phyloP scores from a whole-genome alignment of 2,113 vertebrate species.

The Ornithorhynchus anatinus region DNA sequence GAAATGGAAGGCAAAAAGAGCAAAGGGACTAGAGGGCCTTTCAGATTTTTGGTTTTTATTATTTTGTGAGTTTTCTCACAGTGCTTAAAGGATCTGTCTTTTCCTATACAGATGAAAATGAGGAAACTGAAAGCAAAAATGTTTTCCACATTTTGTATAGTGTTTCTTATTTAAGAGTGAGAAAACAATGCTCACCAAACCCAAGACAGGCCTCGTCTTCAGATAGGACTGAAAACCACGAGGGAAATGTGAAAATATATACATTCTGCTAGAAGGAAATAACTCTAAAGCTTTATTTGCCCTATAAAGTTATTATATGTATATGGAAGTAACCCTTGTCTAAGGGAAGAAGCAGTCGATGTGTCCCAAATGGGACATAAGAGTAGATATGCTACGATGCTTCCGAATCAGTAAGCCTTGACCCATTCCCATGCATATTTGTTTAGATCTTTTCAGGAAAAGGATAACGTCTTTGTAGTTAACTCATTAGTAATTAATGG shows the following conservation, averaged over 20 bases:
- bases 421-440: too few relatives aligned
- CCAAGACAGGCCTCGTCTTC: background rate
- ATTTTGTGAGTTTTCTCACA: slow-evolving; percentile 3
- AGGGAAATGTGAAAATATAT: slow-evolving; percentile 25
- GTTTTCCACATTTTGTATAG: slow-evolving; percentile 35
- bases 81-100: slow-evolving; percentile 31
- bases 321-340: slow-evolving; percentile 35
- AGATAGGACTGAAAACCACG: slow-evolving; percentile 36
- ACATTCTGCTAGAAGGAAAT: slow-evolving; percentile 51
- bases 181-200: slow-evolving; percentile 44
- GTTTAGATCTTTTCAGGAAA: too few relatives aligned
- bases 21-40: slow-evolving; percentile 20
- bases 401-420: too few relatives aligned
- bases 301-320: slow-evolving; percentile 54
- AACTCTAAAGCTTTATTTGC: slow-evolving; percentile 51
- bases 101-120: slow-evolving; percentile 20
- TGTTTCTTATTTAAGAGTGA: slow-evolving; percentile 37
- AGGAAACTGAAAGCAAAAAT: slow-evolving; percentile 33
- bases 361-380: too few relatives aligned
- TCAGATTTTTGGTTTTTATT: slow-evolving; percentile 17
- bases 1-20: slow-evolving; percentile 31
- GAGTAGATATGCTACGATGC: too few relatives aligned
- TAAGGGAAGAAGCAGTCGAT: background rate
- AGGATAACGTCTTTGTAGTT: too few relatives aligned
- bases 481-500: too few relatives aligned